phyloP scores from a whole-genome alignment of 2,888 invertebrate species.

The Mayetiola destructor region DNA sequence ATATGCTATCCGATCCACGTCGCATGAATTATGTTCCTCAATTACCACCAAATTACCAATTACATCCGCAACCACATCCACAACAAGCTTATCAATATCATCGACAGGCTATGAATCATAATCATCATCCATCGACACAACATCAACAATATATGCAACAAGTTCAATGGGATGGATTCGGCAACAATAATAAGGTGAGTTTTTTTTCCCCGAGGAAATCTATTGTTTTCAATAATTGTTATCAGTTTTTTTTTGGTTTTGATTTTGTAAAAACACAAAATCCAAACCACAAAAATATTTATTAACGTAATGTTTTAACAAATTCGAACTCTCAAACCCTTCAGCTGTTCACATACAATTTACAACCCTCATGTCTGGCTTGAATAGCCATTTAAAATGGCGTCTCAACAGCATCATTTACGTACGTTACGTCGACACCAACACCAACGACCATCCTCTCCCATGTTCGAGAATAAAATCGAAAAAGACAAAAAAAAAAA shows the following conservation, averaged over 20 bases:
- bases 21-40: slow-evolving; percentile 3
- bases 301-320: not conserved
- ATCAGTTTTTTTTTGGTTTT: not conserved
- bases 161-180: slow-evolving; percentile 14
- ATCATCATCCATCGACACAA: slow-evolving; percentile 5
- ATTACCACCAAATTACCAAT: slow-evolving; percentile 8
- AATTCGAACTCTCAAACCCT: no score
- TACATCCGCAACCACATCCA: slow-evolving; percentile 5
- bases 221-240: not conserved
- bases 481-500: no score
- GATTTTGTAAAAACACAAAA: not conserved
- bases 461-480: no score
- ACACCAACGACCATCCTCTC: no score
- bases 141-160: slow-evolving; percentile 8
- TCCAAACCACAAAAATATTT: not conserved
- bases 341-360: no score
- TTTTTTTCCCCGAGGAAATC: no score
- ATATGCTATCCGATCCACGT: slow-evolving; percentile 7
- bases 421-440: no score
- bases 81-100: slow-evolving; percentile 5
- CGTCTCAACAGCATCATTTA: no score
- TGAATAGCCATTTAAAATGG: not conserved
- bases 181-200: slow-evolving; percentile 16
- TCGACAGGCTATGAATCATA: slow-evolving; percentile 7
- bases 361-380: no score